Evolutionary conservation across 2,113 vertebrate species (phyloP).

Genomic region (Pelusios castaneus): DNA sequence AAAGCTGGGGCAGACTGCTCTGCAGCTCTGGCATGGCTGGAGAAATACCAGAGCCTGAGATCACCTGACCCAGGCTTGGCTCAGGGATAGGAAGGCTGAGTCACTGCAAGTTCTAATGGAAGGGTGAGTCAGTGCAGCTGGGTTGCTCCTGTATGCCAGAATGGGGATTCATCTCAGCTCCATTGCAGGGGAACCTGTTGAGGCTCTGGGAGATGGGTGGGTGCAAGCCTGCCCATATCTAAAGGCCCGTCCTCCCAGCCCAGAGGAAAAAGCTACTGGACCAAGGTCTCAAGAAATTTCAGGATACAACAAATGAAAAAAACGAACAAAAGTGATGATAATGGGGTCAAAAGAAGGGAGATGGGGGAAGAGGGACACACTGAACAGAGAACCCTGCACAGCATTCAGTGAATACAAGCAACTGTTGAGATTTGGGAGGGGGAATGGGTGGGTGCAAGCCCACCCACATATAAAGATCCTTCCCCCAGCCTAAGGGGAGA

Average conservation of each 20-base stretch:
- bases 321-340: too few relatives aligned
- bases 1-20: neutral
- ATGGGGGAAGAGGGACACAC: too few relatives aligned
- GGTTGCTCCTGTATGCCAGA: neutral
- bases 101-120: neutral
- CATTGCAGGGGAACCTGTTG: too few relatives aligned
- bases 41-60: neutral
- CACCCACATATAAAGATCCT: neutral
- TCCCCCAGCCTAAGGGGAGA: neutral
- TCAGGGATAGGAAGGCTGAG: neutral
- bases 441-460: too few relatives aligned
- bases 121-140: neutral
- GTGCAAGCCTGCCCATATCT: too few relatives aligned
- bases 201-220: too few relatives aligned
- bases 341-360: neutral
- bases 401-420: neutral
- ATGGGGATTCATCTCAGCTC: too few relatives aligned
- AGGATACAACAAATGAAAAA: neutral
- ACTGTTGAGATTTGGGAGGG: too few relatives aligned
- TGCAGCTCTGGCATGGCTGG: neutral
- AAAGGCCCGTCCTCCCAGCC: neutral
- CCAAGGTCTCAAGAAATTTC: neutral
- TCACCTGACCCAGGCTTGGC: neutral
- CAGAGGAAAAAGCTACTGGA: neutral
- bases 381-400: neutral